Conservation (phyloP, 2,888 invertebrate genomes). For the Aphidius colemani region DNA sequence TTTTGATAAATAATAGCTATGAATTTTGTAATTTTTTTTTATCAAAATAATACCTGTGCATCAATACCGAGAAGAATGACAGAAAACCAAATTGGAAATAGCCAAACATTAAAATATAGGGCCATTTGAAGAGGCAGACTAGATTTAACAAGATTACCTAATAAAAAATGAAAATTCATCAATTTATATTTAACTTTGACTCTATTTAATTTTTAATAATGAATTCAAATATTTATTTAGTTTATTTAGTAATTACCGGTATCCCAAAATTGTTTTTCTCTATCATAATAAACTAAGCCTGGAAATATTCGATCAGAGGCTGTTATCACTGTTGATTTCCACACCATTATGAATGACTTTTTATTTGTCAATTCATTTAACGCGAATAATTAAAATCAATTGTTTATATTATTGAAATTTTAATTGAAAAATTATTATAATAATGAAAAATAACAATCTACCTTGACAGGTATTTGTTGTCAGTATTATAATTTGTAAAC, state of each 20-base stretch:
- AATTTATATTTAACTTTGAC: no score
- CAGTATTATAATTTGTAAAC: no score
- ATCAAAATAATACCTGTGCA: slow-evolving; percentile 67
- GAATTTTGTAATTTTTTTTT: slow-evolving; percentile 4
- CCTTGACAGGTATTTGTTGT: no score
- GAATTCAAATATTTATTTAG: background rate
- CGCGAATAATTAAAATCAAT: no score
- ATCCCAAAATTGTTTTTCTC: slow-evolving; percentile 50
- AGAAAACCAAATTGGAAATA: slow-evolving; percentile 75
- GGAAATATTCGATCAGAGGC: slow-evolving; percentile 63
- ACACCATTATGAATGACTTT: slow-evolving; percentile 36
- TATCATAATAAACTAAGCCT: slow-evolving; percentile 56
- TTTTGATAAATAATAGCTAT: no score
- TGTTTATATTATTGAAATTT: no score
- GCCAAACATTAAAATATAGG: slow-evolving; percentile 79
- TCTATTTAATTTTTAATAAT: slow-evolving; percentile 1
- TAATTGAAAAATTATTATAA: no score
- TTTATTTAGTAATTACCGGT: slow-evolving; percentile 38
- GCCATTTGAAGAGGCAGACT: slow-evolving; percentile 81
- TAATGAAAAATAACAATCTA: no score
- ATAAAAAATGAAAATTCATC: no score
- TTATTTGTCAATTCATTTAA: no score
- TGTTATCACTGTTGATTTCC: slow-evolving; percentile 60
- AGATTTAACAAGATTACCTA: slow-evolving; percentile 66
- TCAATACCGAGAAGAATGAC: slow-evolving; percentile 67